Evolutionary conservation across 64 coral and sea anemone genomes (phyloP).

Genomic region (Pocillopora damicornis): DNA sequence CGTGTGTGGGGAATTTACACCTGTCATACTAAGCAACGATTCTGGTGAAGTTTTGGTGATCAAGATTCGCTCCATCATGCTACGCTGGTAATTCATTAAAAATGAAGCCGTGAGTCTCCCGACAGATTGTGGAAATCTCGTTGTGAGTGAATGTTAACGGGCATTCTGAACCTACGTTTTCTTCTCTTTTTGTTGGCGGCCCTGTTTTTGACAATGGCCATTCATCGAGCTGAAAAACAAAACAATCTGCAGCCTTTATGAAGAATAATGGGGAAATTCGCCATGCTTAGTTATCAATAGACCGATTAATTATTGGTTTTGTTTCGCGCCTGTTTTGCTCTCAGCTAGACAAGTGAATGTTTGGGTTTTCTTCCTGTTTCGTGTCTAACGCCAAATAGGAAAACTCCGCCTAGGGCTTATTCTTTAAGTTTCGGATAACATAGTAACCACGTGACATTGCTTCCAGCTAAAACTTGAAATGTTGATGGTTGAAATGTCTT

Average conservation of each 20-base stretch:
- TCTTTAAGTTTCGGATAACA: background rate
- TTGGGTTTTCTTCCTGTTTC: constrained; percentile 27
- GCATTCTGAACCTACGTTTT: background rate
- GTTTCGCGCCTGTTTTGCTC: constrained; percentile 33
- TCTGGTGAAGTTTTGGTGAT: background rate
- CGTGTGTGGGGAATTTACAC: constrained; percentile 20
- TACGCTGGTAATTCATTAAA: background rate
- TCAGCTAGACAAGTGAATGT: constrained; percentile 26
- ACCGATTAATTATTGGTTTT: constrained; percentile 40
- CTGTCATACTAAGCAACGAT: constrained; percentile 42
- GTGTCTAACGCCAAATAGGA: constrained; percentile 1
- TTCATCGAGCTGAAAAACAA: constrained; percentile 22
- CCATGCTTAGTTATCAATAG: constrained; percentile 35
- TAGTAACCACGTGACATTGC: constrained; percentile 5
- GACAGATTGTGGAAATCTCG: background rate
- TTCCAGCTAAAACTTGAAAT: background rate
- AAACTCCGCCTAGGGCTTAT: constrained; percentile 2
- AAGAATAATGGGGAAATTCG: constrained; percentile 32
- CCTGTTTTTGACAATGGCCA: constrained; percentile 21
- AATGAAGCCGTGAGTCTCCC: background rate
- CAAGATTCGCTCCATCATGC: background rate
- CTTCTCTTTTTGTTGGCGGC: constrained; percentile 23
- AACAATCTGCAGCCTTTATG: constrained; percentile 21
- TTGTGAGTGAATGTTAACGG: background rate
- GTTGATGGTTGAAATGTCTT: background rate